Base-by-base conservation (phyloP, 2,797 vertebrate species). In the Alauda arvensis region DNA sequence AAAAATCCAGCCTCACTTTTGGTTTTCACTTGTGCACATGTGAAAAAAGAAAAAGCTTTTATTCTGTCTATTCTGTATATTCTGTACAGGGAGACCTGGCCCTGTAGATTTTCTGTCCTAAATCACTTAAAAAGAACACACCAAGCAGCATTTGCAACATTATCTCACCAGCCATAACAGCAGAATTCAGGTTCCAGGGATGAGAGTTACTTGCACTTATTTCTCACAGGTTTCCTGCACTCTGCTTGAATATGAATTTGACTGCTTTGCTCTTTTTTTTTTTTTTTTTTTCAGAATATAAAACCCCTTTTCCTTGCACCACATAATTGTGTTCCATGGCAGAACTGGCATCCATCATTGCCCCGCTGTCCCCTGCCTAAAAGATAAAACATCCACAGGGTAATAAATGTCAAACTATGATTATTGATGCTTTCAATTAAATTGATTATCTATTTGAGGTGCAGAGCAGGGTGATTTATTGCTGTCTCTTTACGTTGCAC, bases 391-490 rank as follows among this genome's bases (percentile, higher is more conserved):
- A 98, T 98, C 98, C 97, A 86, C 96, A 96, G 96, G 94, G 97
- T 96, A 97, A 98, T 99, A 99, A 99, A 99, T 93, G 98, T 99
- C 99, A 98, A 95, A 96, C 95, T 92, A 96, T 84, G 96, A 95
- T 98, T 98, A 99, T 98, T 98, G 98, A 99, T 98, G 98, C 95
- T 96, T 97, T 98, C 98, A 97, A 98, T 98, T 97, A 98, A 98
- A 99, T 98, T 98, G 98, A 99, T 99, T 98, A 98, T 98, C 97
- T 97, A 97, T 97, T 97, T 96, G 96, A 95, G 96, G 96, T 78
- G 95, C 88, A 96, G 80, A 93, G 95, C 90, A 65, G 62, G 60
- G 94, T 97, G 98, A 98, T 97, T 98, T 96, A 97, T 93, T 45
- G 93, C 94, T 65, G 91, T 95, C 97, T 96, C 96, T 95, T 96